Evolutionary conservation across 2,888 invertebrate species (phyloP).

Genomic region (Cephus spinipes): DNA sequence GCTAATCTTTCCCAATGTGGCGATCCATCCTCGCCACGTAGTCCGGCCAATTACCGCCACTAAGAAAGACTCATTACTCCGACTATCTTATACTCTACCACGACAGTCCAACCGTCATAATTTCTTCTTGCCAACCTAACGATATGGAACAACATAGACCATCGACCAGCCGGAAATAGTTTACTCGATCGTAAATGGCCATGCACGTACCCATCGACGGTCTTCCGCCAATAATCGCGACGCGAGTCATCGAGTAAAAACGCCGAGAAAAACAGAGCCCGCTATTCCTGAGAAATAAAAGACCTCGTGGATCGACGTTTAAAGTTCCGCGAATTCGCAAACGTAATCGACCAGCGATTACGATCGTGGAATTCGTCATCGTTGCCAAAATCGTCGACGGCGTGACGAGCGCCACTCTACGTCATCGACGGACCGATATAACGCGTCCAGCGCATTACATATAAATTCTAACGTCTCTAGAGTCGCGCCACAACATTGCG

Average conservation of each 20-base stretch:
- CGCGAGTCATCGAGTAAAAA: background rate
- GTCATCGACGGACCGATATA: background rate
- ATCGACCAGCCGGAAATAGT: background rate
- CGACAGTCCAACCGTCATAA: background rate
- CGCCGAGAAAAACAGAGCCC: background rate
- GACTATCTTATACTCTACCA: background rate
- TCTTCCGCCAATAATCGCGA: background rate
- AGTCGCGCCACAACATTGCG: background rate
- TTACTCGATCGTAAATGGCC: background rate
- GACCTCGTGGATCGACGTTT: background rate
- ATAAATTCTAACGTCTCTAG: background rate
- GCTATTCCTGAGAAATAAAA: background rate
- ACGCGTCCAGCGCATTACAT: background rate
- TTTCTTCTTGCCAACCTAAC: background rate
- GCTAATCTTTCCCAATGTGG: background rate
- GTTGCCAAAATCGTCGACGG: constrained; percentile 28
- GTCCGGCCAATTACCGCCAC: background rate
- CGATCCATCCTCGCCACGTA: background rate
- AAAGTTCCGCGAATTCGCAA: background rate
- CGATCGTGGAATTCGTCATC: background rate
- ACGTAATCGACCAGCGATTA: background rate
- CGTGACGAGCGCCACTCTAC: constrained; percentile 19
- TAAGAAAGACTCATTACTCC: background rate
- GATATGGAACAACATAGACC: background rate
- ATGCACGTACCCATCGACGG: background rate